These are phyloP conservation scores for Onychostoma macrolepis DNA, from an alignment of 2,113 vertebrate species.

Conservation along the genomic window DNA sequence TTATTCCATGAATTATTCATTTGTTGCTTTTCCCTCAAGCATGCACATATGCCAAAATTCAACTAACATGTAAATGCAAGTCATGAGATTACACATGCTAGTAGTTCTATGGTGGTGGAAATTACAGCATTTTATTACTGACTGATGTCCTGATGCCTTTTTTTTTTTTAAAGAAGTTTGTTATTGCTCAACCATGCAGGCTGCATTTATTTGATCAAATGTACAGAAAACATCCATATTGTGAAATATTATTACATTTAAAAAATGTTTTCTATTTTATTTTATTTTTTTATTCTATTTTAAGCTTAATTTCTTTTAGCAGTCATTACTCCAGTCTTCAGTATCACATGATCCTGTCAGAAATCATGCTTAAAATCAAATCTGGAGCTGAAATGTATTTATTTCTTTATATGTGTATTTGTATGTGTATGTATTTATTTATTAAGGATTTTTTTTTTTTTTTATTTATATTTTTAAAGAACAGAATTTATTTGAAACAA, in stretches of 20 bases:
- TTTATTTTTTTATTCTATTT: too few species aligned
- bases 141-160: background rate
- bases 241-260: too few species aligned
- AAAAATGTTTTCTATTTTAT: too few species aligned
- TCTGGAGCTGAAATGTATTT: too few species aligned
- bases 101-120: background rate
- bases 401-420: too few species aligned
- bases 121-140: background rate
- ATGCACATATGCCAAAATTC: slow-evolving; percentile 48
- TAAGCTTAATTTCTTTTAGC: background rate
- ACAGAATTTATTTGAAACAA: background rate
- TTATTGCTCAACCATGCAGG: background rate
- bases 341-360: background rate
- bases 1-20: slow-evolving; percentile 72
- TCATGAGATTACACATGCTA: background rate
- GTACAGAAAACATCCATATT: too few species aligned
- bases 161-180: background rate
- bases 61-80: background rate
- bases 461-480: background rate
- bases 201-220: too few species aligned
- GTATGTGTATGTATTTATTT: too few species aligned
- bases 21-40: slow-evolving; percentile 55
- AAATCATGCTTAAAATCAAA: background rate
- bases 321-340: background rate
- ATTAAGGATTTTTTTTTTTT: too few species aligned